phyloP scores from a whole-genome alignment of 2,113 vertebrate species.

The Hypomesus transpacificus region DNA sequence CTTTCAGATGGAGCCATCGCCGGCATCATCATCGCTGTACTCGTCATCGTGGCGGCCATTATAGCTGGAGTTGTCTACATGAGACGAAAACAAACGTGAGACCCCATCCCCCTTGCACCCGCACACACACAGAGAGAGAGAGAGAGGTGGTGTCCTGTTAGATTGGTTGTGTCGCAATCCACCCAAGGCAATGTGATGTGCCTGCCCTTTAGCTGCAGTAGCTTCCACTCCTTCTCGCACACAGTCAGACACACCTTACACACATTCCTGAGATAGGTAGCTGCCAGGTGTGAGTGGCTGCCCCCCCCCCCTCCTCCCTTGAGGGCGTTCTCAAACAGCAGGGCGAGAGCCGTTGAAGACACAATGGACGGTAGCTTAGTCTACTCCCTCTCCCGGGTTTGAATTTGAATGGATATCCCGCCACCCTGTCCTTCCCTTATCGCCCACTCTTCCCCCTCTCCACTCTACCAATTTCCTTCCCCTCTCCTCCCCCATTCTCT shows the following conservation, averaged over 20 bases:
- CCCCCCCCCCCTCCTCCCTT: neutral
- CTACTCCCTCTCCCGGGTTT: neutral
- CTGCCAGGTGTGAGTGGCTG: neutral
- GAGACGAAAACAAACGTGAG: constrained; percentile 67
- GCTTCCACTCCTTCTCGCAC: too few relatives aligned
- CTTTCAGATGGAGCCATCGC: constrained; percentile 70
- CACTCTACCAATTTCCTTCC: neutral
- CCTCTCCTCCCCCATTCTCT: neutral
- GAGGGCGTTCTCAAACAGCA: neutral
- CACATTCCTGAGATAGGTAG: too few relatives aligned
- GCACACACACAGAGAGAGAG: too few relatives aligned
- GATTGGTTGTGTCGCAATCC: neutral
- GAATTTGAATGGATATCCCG: too few relatives aligned
- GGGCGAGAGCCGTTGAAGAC: too few relatives aligned
- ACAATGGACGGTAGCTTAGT: neutral
- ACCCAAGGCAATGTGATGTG: too few relatives aligned
- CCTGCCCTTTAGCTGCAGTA: too few relatives aligned
- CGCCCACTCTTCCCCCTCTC: too few relatives aligned
- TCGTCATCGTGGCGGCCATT: constrained; percentile 37
- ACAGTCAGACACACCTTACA: too few relatives aligned
- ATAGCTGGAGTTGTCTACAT: constrained; percentile 42
- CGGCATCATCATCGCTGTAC: constrained; percentile 68
- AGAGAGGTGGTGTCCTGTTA: neutral
- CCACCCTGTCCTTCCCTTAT: neutral
- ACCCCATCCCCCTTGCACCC: constrained; percentile 15